A percentile compares a stretch with the other conserved stretches of the same genome.
Evolutionary conservation across 2,797 vertebrate genomes (phyloP).

Genomic region (Falco naumanni): DNA sequence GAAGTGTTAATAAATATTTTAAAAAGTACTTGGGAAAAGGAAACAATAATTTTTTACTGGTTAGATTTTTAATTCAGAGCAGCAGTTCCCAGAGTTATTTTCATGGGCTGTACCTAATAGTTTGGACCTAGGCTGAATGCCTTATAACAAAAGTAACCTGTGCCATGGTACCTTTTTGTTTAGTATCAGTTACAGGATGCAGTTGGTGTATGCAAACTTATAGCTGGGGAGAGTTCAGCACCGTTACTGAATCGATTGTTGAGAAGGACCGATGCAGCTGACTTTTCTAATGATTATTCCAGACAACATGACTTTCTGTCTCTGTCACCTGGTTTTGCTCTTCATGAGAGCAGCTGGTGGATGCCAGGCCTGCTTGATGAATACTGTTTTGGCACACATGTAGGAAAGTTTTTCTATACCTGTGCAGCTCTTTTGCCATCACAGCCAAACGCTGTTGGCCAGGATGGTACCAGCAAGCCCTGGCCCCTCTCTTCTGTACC

Average conservation of each 20-base stretch:
- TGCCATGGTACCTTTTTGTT: not conserved
- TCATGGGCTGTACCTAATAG: not conserved
- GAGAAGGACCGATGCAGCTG: not conserved
- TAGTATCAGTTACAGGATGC: not conserved
- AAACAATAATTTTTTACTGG: not conserved
- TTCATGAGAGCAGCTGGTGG: not conserved
- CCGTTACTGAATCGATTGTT: not conserved
- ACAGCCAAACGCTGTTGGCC: rapidly evolving
- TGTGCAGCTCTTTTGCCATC: not conserved
- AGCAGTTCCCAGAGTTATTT: not conserved
- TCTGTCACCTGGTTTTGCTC: not conserved
- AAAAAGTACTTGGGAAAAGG: not conserved
- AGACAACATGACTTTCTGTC: not conserved
- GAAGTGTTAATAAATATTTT: not conserved
- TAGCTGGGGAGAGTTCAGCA: not conserved
- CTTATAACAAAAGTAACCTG: not conserved
- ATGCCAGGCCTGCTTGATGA: not conserved
- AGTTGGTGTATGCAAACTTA: not conserved
- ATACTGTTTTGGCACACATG: not conserved
- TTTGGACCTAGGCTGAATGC: not conserved
- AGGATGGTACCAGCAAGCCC: not conserved
- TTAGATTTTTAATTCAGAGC: not conserved
- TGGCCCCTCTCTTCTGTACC: no score
- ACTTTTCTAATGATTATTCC: not conserved
- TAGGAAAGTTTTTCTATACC: not conserved